Conservation (phyloP, 2,797 vertebrate genomes). For the Astyanax mexicanus region DNA sequence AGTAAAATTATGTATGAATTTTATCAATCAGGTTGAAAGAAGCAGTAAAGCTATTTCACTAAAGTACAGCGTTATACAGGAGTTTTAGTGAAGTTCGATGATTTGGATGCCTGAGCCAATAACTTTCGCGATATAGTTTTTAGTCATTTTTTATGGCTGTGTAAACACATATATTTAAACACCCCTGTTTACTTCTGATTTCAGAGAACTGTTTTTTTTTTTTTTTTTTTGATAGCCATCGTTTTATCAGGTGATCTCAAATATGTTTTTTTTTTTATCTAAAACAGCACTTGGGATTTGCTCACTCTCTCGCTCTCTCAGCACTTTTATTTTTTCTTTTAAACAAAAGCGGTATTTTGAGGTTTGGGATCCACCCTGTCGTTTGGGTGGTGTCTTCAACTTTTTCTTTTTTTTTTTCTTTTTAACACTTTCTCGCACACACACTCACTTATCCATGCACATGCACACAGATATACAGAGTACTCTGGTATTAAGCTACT, state of each 20-base stretch:
- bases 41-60: too few species aligned
- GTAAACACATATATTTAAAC: background rate
- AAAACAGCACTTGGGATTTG: background rate
- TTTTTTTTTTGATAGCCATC: background rate
- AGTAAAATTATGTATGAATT: too few species aligned
- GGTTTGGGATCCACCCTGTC: conserved; percentile 22
- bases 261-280: background rate
- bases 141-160: too few species aligned
- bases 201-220: too few species aligned
- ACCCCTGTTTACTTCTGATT: background rate
- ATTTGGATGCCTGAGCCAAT: too few species aligned
- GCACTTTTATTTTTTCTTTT: background rate
- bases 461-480: background rate
- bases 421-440: conserved; percentile 40
- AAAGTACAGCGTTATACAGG: too few species aligned
- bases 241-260: background rate
- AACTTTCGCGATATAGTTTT: too few species aligned
- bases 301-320: conserved; percentile 3
- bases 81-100: too few species aligned
- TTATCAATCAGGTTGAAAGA: too few species aligned
- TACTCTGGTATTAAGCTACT: too few species aligned
- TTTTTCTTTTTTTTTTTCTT: conserved; percentile 1
- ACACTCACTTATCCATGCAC: conserved; percentile 10
- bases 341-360: conserved; percentile 24
- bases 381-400: conserved; percentile 3